Percentiles rank a stretch among this genome's conserved stretches.
Evolutionary conservation across 2,888 invertebrate genomes (phyloP).

Genomic region (Catocala fraxini): DNA sequence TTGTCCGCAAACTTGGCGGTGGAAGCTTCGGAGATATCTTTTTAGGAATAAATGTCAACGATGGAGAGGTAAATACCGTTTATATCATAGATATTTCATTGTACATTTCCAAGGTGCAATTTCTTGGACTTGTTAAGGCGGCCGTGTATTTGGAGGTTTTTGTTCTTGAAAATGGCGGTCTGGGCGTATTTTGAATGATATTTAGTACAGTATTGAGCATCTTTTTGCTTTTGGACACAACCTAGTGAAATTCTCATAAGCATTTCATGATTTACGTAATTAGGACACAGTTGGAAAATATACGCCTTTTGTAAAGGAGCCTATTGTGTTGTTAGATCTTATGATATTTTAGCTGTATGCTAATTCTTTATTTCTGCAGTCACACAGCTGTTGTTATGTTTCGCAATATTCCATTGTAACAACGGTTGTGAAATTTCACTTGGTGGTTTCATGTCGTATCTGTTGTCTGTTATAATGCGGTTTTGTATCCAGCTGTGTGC

Average conservation of each 20-base stretch:
- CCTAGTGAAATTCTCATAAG: constrained; percentile 3
- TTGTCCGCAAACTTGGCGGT: constrained; percentile 98
- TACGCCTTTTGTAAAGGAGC: constrained; percentile 36
- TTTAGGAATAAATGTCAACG: constrained; percentile 96
- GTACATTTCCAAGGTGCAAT: constrained; percentile 46
- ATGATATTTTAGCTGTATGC: constrained; percentile 22
- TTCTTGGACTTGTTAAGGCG: constrained; percentile 65
- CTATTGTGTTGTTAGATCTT: constrained; percentile 40
- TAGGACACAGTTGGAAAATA: constrained; percentile 37
- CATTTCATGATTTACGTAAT: constrained; percentile 48
- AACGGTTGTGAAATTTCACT: constrained; percentile 33
- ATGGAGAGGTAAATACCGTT: constrained; percentile 92
- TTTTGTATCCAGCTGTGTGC: neutral
- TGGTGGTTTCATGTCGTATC: constrained; percentile 16
- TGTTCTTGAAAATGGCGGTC: constrained; percentile 76
- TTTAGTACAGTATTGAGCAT: constrained; percentile 22
- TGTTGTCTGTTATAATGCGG: constrained; percentile 18
- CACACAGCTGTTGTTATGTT: constrained; percentile 24
- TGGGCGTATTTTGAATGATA: constrained; percentile 64
- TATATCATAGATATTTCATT: constrained; percentile 48
- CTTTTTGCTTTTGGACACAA: constrained; percentile 10
- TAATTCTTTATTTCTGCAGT: constrained; percentile 24
- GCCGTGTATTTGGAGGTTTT: constrained; percentile 73
- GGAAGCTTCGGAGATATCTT: constrained; percentile 99
- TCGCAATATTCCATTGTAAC: constrained; percentile 36